Conservation (phyloP, 2,888 invertebrate species). For the Liposcelis brunnea region DNA sequence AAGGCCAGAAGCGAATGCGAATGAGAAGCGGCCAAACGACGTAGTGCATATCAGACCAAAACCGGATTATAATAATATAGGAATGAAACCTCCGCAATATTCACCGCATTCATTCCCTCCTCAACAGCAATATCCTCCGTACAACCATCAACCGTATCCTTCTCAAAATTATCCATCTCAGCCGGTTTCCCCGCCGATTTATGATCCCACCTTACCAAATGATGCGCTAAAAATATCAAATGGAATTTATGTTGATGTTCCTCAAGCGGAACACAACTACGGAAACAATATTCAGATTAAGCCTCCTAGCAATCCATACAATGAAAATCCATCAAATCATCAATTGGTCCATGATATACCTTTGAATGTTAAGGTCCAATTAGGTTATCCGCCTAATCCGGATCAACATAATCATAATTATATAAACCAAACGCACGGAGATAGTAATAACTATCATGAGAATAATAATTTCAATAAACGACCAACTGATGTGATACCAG, state of each 20-base stretch:
- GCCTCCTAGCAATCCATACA: neutral
- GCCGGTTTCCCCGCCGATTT: neutral
- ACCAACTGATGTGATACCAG: conserved; percentile 7
- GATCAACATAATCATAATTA: neutral
- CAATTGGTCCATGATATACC: conserved; percentile 1
- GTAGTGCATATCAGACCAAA: neutral
- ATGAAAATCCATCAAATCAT: neutral
- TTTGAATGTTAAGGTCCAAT: neutral
- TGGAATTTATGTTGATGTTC: conserved; percentile 6
- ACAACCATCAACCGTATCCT: conserved; percentile 5
- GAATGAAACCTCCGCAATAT: conserved; percentile 15
- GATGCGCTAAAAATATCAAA: neutral
- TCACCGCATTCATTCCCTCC: conserved; percentile 8
- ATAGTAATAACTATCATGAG: neutral
- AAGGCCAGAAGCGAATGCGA: neutral
- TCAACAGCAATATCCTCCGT: conserved; percentile 7
- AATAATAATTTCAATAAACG: neutral
- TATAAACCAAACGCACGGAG: neutral
- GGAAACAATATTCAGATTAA: too few species aligned
- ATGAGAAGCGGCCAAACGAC: conserved; percentile 6
- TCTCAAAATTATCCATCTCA: conserved; percentile 7
- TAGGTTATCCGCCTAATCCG: neutral
- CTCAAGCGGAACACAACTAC: neutral
- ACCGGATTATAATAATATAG: conserved; percentile 5
- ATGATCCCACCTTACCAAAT: conserved; percentile 4